Base-by-base conservation (phyloP, 2,888 invertebrate genomes). In the Drepanosiphum platanoidis region DNA sequence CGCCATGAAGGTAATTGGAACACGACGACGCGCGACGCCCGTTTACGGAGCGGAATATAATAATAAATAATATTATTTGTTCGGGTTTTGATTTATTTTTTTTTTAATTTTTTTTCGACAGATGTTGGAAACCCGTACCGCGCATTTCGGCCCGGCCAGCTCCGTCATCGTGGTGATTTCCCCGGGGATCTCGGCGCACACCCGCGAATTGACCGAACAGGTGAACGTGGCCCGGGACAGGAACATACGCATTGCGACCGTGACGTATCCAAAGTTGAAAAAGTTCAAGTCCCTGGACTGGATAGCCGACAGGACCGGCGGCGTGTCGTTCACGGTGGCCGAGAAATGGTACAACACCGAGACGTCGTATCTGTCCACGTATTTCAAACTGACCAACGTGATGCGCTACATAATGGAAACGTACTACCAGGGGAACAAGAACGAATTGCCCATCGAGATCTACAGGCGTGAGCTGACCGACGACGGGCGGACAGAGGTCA, bases 91-190 rank as follows among this genome's bases (percentile, higher is more conserved):
- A n/a, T 32, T 52, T 74, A 3, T 86, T 1, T 66, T 77, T 71
- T 70, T 72, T 79, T 66, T 77, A 18, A 36, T 80, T 80, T 68
- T 70, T 34, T 22, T 22, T 0, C 86, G 88, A 1, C 87, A 91
- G 87, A 91, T 92, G 91, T 88, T 92, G 42, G 90, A 90, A 71
- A 90, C 91, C 1, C 89, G 90, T 7, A 89, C 89, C 0, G 89
- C 88, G 77, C 88, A 88, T 3, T 88, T 90, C 71, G 92, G 92
- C 11, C 89, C 91, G 3, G 92, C 92, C 0, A 91, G 90, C 86
- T 91, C 92, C 70, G 90, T 92, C 7, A 90, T 92, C 68, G 89
- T 92, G 1, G 88, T 92, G 3, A 91, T 93, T 61, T 92, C 92
- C 0, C 91, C 92, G 4, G 92, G 92, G 18, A 91, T 92, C 89